phyloP scores from a whole-genome alignment of 1,140 invertebrate species.

The Tetranychus urticae region DNA sequence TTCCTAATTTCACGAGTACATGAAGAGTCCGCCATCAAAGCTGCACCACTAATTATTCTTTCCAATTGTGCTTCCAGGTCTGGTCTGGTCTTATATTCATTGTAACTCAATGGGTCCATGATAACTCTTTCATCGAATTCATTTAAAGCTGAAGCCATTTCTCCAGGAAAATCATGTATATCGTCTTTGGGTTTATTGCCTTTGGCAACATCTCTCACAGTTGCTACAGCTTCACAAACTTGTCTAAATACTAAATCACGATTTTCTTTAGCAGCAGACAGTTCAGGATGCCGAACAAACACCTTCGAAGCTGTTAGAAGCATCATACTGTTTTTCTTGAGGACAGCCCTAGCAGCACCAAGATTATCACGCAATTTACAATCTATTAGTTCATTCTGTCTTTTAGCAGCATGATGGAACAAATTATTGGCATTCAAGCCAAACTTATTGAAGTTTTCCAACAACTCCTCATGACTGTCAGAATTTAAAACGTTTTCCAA shows the following conservation, averaged over 20 bases:
- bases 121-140: constrained; percentile 91
- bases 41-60: constrained; percentile 89
- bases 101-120: constrained; percentile 86
- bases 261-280: constrained; percentile 84
- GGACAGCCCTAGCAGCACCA: constrained; percentile 80
- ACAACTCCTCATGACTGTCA: constrained; percentile 70
- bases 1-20: constrained; percentile 74
- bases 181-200: constrained; percentile 37
- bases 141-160: constrained; percentile 80
- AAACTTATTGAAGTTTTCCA: constrained; percentile 69
- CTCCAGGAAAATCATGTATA: constrained; percentile 57
- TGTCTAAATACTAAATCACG: constrained; percentile 83
- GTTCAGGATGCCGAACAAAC: constrained; percentile 87
- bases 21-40: constrained; percentile 86
- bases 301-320: constrained; percentile 89
- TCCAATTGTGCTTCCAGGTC: constrained; percentile 88
- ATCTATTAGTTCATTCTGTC: constrained; percentile 78
- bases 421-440: constrained; percentile 64
- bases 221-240: constrained; percentile 77
- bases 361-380: constrained; percentile 77
- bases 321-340: constrained; percentile 97
- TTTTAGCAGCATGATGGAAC: constrained; percentile 71
- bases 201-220: constrained; percentile 77
- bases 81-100: constrained; percentile 69
- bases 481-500: constrained; percentile 54